Percentiles rank a stretch among this genome's conserved stretches.
Conservation (phyloP, 2,797 vertebrate species). For the Phoxinus dragarum region DNA sequence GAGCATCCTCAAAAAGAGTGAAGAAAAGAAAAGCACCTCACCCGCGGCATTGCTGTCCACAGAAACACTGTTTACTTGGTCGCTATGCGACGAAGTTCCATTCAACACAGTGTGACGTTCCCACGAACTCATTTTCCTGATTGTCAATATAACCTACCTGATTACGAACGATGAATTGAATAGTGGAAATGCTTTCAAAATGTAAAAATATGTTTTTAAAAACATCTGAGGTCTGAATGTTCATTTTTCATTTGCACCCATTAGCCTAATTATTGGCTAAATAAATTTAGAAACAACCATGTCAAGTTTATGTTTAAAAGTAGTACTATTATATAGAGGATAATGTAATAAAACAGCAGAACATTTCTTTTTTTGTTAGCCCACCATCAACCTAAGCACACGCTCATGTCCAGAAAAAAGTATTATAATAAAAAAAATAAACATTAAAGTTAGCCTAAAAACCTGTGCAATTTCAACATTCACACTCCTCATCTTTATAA, state of each 20-base stretch:
- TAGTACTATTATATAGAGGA: neutral
- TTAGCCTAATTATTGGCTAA: neutral
- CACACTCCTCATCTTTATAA: neutral
- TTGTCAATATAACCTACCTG: neutral
- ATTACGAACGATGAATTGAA: neutral
- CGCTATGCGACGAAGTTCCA: conserved; percentile 67
- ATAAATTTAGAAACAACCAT: neutral
- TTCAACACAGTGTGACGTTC: conserved; percentile 17
- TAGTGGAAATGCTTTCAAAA: neutral
- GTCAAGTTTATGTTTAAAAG: neutral
- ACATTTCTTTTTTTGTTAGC: neutral
- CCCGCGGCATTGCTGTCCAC: conserved; percentile 72
- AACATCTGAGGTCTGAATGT: neutral
- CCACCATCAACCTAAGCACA: neutral
- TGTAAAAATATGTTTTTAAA: neutral
- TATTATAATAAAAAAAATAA: neutral
- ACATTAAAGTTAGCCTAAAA: neutral
- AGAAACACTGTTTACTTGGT: conserved; percentile 68
- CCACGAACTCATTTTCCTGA: conserved; percentile 21
- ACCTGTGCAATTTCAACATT: neutral
- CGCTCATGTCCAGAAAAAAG: neutral
- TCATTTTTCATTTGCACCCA: neutral
- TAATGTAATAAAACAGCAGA: neutral
- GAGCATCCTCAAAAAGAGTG: conserved; percentile 6
- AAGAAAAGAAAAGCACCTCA: conserved; percentile 61